Evolutionary conservation across 1,140 invertebrate genomes (phyloP).

Genomic region (Xylocopa sonorina): DNA sequence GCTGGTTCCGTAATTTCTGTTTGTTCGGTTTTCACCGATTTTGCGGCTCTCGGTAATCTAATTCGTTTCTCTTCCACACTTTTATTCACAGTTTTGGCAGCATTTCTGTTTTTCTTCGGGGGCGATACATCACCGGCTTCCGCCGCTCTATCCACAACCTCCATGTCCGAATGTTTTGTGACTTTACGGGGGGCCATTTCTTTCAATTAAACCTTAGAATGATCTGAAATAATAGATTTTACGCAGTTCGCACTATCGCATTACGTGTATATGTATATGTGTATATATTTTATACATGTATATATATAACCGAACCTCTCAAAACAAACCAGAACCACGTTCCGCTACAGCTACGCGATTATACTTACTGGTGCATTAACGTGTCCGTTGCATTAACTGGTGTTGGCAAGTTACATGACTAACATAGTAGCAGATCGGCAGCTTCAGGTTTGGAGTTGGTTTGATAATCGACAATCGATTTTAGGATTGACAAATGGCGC

Average conservation of each 20-base stretch:
- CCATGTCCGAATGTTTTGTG: conserved; percentile 20
- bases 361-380: conserved; percentile 36
- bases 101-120: conserved; percentile 39
- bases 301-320: neutral
- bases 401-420: conserved; percentile 33
- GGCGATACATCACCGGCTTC: conserved; percentile 21
- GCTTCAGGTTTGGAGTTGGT: conserved; percentile 16
- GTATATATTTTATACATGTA: too few relatives aligned
- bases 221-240: neutral
- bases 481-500: conserved; percentile 28
- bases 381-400: conserved; percentile 5
- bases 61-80: conserved; percentile 25
- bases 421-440: conserved; percentile 37
- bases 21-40: conserved; percentile 11
- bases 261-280: neutral
- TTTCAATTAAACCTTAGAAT: neutral
- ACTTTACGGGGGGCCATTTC: conserved; percentile 52
- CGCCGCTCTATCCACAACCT: conserved; percentile 7
- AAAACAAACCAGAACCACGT: neutral
- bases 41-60: conserved; percentile 38
- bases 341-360: neutral
- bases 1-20: neutral
- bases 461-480: conserved; percentile 55
- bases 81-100: neutral
- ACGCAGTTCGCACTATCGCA: neutral